phyloP scores from a whole-genome alignment of 1,140 invertebrate genomes.

The Procambarus clarkii region DNA sequence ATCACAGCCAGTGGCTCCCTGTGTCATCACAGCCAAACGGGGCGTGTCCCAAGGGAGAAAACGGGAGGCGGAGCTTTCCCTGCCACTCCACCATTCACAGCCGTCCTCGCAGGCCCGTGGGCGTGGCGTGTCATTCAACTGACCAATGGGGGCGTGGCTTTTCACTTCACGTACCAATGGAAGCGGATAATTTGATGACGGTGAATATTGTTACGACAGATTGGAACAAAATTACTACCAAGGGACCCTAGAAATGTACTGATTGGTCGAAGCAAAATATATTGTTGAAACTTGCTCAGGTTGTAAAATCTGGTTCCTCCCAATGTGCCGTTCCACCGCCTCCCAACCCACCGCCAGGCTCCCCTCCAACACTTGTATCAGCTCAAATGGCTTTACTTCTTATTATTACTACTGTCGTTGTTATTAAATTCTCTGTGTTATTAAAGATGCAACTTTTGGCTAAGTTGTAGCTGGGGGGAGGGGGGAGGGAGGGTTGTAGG shows the following conservation, averaged over 20 bases:
- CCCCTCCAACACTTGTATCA: too few relatives aligned
- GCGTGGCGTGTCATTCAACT: slow-evolving; percentile 66
- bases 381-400: too few relatives aligned
- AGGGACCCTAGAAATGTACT: slow-evolving; percentile 71
- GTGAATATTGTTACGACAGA: slow-evolving; percentile 73
- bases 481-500: too few relatives aligned
- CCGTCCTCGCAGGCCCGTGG: neutral
- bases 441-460: too few relatives aligned
- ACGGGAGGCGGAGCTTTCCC: neutral
- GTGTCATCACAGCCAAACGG: slow-evolving; percentile 27
- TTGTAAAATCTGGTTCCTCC: slow-evolving; percentile 47
- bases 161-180: slow-evolving; percentile 72
- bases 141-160: slow-evolving; percentile 72
- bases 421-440: too few relatives aligned
- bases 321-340: too few relatives aligned
- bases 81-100: slow-evolving; percentile 16
- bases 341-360: too few relatives aligned
- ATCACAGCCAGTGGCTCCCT: slow-evolving; percentile 15
- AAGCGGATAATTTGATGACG: slow-evolving; percentile 73
- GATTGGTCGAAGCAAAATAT: slow-evolving; percentile 72
- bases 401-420: too few relatives aligned
- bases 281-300: slow-evolving; percentile 64
- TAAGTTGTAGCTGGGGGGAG: too few relatives aligned
- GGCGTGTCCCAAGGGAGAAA: slow-evolving; percentile 40
- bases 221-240: slow-evolving; percentile 73